These are phyloP conservation scores for Rhincodon typus DNA, from an alignment of 2,797 vertebrate genomes.

Conservation along the genomic window DNA sequence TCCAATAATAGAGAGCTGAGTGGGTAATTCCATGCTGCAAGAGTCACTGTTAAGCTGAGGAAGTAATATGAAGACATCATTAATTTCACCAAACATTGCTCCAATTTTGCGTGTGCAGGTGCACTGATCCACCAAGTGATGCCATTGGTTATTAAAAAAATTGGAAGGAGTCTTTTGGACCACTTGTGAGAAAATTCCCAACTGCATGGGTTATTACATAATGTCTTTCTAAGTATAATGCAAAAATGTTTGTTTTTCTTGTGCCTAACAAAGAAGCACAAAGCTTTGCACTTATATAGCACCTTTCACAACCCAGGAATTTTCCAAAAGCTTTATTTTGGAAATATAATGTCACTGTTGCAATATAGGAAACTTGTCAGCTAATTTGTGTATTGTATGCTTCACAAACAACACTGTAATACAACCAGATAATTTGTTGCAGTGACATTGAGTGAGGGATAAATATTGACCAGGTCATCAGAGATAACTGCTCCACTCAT, in stretches of 20 bases:
- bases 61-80: no score
- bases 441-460: not conserved
- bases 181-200: no score
- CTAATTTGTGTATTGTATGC: not conserved
- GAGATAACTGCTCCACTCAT: not conserved
- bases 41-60: no score
- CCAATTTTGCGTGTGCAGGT: no score
- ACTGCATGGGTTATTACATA: not conserved
- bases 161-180: no score
- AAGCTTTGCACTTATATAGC: not conserved
- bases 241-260: no score
- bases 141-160: no score
- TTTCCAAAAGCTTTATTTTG: not conserved
- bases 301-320: not conserved
- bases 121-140: no score
- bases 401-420: not conserved
- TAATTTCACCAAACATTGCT: no score
- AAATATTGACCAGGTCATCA: not conserved
- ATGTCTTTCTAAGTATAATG: not conserved
- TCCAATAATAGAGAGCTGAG: no score
- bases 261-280: not conserved
- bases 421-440: no score
- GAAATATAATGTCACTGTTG: not conserved
- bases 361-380: not conserved
- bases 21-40: no score